phyloP scores from a whole-genome alignment of 1,140 invertebrate species.

The Drosophila pseudoananassae region DNA sequence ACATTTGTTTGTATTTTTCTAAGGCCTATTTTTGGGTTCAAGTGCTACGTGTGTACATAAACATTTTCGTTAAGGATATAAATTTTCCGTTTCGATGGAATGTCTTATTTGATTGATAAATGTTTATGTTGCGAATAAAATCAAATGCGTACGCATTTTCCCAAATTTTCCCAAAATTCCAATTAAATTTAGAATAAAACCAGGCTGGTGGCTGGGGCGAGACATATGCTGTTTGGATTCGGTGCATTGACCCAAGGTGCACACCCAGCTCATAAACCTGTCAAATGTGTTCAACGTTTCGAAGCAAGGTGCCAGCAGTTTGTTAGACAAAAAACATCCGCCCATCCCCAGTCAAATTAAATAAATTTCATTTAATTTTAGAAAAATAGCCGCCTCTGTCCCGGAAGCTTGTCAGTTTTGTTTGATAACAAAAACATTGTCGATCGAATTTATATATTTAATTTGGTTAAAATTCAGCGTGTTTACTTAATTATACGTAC shows the following conservation, averaged over 20 bases:
- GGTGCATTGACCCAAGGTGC: slow-evolving; percentile 1
- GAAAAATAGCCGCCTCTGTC: slow-evolving; percentile 20
- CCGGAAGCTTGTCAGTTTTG: slow-evolving; percentile 27
- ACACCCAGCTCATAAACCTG: slow-evolving; percentile 29
- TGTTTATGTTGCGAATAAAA: background rate
- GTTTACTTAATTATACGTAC: slow-evolving; percentile 9
- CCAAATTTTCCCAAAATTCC: background rate
- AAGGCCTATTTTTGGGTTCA: slow-evolving; percentile 37
- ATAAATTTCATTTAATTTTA: slow-evolving; percentile 16
- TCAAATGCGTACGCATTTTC: background rate
- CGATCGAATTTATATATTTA: slow-evolving; percentile 27
- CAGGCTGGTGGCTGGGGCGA: slow-evolving; percentile 5
- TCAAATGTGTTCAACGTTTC: slow-evolving; percentile 20
- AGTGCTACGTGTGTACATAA: slow-evolving; percentile 23
- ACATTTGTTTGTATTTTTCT: slow-evolving; percentile 31
- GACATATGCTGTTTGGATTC: background rate
- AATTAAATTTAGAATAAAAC: slow-evolving; percentile 4
- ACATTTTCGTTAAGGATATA: slow-evolving; percentile 23
- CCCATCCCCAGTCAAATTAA: slow-evolving; percentile 13
- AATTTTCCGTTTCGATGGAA: slow-evolving; percentile 14
- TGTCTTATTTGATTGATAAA: slow-evolving; percentile 2
- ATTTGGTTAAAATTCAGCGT: slow-evolving; percentile 27
- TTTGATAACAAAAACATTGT: slow-evolving; percentile 42
- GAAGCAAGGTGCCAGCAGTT: slow-evolving; percentile 9
- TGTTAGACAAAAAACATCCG: slow-evolving; percentile 14